Evolutionary conservation across 2,888 invertebrate species (phyloP), one percentile per base, ranked within the genome.

Genomic region (Drosophila nigricruria): DNA sequence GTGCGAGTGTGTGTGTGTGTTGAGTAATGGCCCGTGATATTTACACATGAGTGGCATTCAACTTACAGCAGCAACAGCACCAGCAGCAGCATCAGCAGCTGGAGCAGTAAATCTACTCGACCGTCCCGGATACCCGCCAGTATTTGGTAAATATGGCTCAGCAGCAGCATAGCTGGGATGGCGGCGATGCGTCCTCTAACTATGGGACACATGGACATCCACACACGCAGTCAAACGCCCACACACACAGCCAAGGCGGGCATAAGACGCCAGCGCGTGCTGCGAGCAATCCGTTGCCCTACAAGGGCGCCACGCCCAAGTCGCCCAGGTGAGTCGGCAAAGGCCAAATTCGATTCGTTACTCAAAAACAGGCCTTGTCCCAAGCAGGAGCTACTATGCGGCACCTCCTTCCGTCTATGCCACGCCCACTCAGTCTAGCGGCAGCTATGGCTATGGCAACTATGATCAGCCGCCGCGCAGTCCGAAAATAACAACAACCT

Each of bases 401-500:
- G 68, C 61, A n/a, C 79, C 83, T 23, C 74, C 84, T 0, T 72
- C 85, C 1, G 71, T 82, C 1, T 79, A 82, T 56, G 73, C 73
- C 57, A 79, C 81, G 57, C 73, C 87, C 54, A 64, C 67, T 3
- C 66, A 79, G 62, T 36, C 65, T 12, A 52, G 62, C 18, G 61
- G 63, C n/a, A 62, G 57, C 8, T 71, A 69, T 1, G 79, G 62
- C 18, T 85, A 80, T 6, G 89, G 85, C 12, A 34, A 83, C 14
- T 89, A 86, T 65, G 92, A 92, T 56, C 42, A 20, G 69, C 88
- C 92, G 5, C 93, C 93, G 0, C 87, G 93, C 20, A 93, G 93
- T 69, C 93, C 93, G 40, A 92, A 93, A 73, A 93, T 93, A 62
- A 93, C 92, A 14, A 93, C 93, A n/a, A 92, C 92, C 23, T 93